phyloP scores from a whole-genome alignment of 30 jellyfish, hydroid and myxozoan genomes.

The Turritopsis dohrnii region DNA sequence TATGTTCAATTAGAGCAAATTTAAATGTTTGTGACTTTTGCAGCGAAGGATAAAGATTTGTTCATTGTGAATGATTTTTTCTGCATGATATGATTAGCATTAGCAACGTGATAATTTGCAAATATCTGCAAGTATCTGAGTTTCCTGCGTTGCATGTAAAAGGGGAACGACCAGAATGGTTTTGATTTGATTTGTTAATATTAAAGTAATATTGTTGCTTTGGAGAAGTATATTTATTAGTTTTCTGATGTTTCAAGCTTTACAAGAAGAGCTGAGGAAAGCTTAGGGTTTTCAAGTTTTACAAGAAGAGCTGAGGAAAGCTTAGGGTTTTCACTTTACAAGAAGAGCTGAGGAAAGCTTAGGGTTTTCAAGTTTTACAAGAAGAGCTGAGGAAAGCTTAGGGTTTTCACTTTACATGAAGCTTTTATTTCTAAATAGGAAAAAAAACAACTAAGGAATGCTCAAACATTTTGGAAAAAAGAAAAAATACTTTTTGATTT shows the following conservation, averaged over 20 bases:
- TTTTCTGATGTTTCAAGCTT: no score
- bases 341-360: no score
- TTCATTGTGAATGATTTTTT: neutral
- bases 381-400: no score
- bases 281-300: no score
- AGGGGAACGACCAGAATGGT: neutral
- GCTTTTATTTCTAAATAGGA: neutral
- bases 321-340: no score
- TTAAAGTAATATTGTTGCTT: no score
- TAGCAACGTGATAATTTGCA: neutral
- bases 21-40: neutral
- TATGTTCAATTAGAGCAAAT: neutral
- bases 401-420: no score
- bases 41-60: neutral
- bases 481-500: slow-evolving; percentile 24
- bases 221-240: no score
- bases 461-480: neutral
- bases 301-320: no score
- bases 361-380: no score
- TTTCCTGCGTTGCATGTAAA: neutral
- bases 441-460: neutral
- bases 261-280: no score
- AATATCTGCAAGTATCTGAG: neutral
- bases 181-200: no score
- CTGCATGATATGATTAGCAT: neutral